Base-by-base conservation (phyloP, 2,797 vertebrate genomes). In the Potorous gilbertii region DNA sequence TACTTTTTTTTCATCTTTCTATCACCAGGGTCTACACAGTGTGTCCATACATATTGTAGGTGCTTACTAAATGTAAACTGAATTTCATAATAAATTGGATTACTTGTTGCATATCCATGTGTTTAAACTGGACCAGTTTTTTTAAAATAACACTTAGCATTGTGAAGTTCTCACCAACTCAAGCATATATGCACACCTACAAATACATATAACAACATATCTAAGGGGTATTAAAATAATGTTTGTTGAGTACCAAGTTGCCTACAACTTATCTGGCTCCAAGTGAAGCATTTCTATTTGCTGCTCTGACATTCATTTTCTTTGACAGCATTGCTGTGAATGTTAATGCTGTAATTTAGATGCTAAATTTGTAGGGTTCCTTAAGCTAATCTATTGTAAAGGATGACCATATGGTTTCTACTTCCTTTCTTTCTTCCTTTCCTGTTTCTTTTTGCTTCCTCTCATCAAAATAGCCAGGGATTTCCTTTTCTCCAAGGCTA, bases 391-490 rank as follows among this genome's bases (percentile, higher is more conserved):
- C 0, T 0, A n/a, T 93, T 34, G 90, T 9, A 24, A 90, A 92
- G 34, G 54, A 91, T 56, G 81, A 52, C 50, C 74, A 0, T 56
- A 31, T 46, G 1, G 62, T 87, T 91, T 57, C 31, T 6, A 28
- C 89, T 91, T 93, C 96, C 31, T 95, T 89, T 96, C n/a, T 95
- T 89, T 95, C 31, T 74, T 40, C 92, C 46, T 96, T 95, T 94
- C 90, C 90, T 93, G 1, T 31, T n/a, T 13, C 6, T 50, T 74
- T 90, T 52, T 91, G 5, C 56, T 5, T 9, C n/a, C 92, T 94
- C 90, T 90, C 13, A 54, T 74, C 31, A 54, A 90, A 54, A 54
- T 31, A 56, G 93, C 34, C 28, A 90, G 5, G 16, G 21, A 92
- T 94, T 94, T 95, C 92, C 27, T 89, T 95, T 90, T 66, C 24